Percentiles rank a stretch among this genome's conserved stretches.
Conservation (phyloP, 2,888 invertebrate genomes). For the Trichogramma evanescens region DNA sequence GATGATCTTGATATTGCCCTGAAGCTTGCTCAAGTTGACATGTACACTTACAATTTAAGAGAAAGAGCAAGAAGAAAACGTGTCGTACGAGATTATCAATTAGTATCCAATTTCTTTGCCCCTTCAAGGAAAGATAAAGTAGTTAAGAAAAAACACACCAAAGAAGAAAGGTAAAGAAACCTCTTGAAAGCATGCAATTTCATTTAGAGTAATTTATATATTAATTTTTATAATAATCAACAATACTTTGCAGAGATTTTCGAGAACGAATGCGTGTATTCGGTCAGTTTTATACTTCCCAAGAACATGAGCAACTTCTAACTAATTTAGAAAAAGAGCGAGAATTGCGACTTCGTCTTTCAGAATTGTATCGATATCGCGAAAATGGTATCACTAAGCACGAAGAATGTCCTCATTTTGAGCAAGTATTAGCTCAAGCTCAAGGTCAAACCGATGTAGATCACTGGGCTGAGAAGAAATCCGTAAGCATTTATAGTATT, state of each 20-base stretch:
- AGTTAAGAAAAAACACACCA: constrained; percentile 61
- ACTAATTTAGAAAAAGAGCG: constrained; percentile 75
- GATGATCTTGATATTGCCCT: constrained; percentile 83
- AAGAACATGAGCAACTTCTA: constrained; percentile 75
- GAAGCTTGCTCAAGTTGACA: constrained; percentile 87
- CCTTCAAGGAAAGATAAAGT: constrained; percentile 54
- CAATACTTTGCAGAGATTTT: constrained; percentile 56
- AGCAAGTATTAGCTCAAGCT: constrained; percentile 63
- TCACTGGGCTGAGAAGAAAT: constrained; percentile 60
- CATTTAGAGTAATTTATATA: constrained; percentile 2
- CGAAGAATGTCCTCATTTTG: constrained; percentile 82
- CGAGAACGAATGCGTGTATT: constrained; percentile 78
- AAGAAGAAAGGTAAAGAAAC: constrained; percentile 66
- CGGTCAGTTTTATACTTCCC: constrained; percentile 80
- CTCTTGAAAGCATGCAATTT: not conserved
- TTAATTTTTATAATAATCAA: constrained; percentile 11
- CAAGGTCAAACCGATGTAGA: constrained; percentile 54
- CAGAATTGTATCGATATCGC: constrained; percentile 76
- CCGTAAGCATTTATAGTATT: constrained; percentile 47
- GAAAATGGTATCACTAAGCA: constrained; percentile 77
- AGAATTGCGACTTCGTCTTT: constrained; percentile 73
- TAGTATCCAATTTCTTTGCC: constrained; percentile 79
- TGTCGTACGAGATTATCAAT: constrained; percentile 81
- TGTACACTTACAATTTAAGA: constrained; percentile 74
- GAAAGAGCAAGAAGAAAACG: constrained; percentile 85